These are phyloP conservation scores for Protobothrops flavoviridis DNA, from an alignment of 2,113 vertebrate genomes.

Conservation along the genomic window DNA sequence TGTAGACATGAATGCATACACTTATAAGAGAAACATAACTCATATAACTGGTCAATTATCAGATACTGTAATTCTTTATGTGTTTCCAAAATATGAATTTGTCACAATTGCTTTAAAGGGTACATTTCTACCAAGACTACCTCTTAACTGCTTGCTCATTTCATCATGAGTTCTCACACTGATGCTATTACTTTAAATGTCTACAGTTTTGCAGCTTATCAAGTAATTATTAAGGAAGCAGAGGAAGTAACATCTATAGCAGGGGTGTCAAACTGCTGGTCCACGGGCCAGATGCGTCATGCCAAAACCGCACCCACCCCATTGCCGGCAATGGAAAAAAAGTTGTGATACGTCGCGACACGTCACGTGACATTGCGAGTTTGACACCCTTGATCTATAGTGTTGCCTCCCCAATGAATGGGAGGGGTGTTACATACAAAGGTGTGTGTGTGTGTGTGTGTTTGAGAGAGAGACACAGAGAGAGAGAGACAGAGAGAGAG, in stretches of 20 bases:
- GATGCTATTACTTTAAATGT: constrained; percentile 17
- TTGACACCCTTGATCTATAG: no score
- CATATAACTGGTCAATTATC: not conserved
- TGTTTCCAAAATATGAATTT: not conserved
- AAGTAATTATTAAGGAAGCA: not conserved
- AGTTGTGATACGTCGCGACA: no score
- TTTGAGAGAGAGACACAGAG: no score
- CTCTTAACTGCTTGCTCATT: not conserved
- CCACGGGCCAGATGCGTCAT: no score
- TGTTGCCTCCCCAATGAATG: not conserved
- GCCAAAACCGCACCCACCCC: no score
- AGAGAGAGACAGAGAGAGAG: no score
- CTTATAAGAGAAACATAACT: not conserved
- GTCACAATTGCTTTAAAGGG: not conserved
- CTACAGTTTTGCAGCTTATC: constrained; percentile 25
- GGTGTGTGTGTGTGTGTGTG: not conserved
- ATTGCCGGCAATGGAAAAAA: no score
- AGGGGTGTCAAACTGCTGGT: no score
- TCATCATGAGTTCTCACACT: not conserved
- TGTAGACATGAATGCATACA: not conserved
- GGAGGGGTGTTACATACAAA: not conserved
- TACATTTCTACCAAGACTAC: not conserved
- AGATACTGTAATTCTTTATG: not conserved
- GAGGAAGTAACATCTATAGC: constrained; percentile 8
- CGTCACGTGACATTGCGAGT: no score